Evolutionary conservation across 30 jellyfish, hydroid and myxozoan species (phyloP).

Genomic region (Haliclystus octoradiatus): DNA sequence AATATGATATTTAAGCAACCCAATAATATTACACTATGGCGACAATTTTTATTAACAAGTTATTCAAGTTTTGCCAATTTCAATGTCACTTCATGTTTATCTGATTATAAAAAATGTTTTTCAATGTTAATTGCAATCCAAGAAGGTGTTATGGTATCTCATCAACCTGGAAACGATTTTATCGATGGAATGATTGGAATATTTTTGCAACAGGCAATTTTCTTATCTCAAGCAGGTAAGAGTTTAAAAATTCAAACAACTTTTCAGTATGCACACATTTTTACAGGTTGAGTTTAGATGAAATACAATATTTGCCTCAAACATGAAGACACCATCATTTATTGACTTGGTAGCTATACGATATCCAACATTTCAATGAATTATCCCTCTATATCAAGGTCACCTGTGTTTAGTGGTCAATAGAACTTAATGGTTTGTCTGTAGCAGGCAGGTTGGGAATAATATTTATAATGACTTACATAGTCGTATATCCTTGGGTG

Average conservation of each 20-base stretch:
- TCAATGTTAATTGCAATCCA: constrained; percentile 36
- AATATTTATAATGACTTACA: too few species aligned
- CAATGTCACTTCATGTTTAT: neutral
- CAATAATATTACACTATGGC: constrained; percentile 51
- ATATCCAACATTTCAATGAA: too few species aligned
- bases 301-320: too few species aligned
- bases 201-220: constrained; percentile 34
- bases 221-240: constrained; percentile 66
- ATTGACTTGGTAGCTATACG: too few species aligned
- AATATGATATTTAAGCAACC: constrained; percentile 34
- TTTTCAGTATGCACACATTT: too few species aligned
- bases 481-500: too few species aligned
- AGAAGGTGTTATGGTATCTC: constrained; percentile 42
- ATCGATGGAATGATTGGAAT: constrained; percentile 19
- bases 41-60: constrained; percentile 14
- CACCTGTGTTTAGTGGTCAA: too few species aligned
- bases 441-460: too few species aligned
- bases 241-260: neutral
- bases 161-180: constrained; percentile 25
- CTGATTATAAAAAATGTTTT: constrained; percentile 41
- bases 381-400: too few species aligned
- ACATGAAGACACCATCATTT: too few species aligned
- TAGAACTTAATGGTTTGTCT: too few species aligned
- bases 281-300: too few species aligned
- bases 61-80: constrained; percentile 17